Evolutionary conservation across 1,140 invertebrate species (phyloP), one percentile per base, ranked within the genome.

Genomic region (Trichonephila clavipes): DNA sequence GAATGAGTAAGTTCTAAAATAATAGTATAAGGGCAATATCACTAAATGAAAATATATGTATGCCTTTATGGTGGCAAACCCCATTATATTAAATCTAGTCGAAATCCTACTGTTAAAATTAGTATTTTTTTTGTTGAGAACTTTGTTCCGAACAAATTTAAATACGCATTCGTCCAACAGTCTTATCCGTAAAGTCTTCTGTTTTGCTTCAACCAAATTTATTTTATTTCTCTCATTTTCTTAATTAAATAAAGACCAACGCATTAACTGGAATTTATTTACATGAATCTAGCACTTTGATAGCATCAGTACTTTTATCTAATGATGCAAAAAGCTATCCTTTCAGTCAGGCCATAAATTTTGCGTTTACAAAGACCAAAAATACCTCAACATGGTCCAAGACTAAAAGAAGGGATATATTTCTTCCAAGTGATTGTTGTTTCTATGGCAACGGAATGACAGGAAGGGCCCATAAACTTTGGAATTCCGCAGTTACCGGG

Each of bases 371-470:
- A 89, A 81, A 90, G 72, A 72, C 89, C 77, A 62, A 90, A 89
- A 90, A 90, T 90, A 61, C 77, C 77, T 90, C 24, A 34, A 44
- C 28, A 62, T 40, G 34, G 58, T 62, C 40, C 58, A 77, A 89
- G 69, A 89, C 51, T 62, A 34, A 82, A 82, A 90, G 58, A 82
- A 90, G 58, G 64, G 89, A 62, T 90, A 90, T 90, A 90, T 82
- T 90, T 90, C 89, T 90, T 90, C 89, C 89, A 90, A 90, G 89
- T 90, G 89, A 90, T 90, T 90, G 88, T 69, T 90, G 89, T 90
- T 82, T 12, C 72, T 77, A 90, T 90, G 89, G 89, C 34, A 61
- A 90, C 89, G 77, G 77, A 90, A 90, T 90, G 89, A 90, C 72
- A 90, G 89, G 89, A 90, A 82, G 77, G 77, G 77, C 34, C 89